Conservation (phyloP, 2,113 vertebrate genomes). For the Budorcas taxicolor region DNA sequence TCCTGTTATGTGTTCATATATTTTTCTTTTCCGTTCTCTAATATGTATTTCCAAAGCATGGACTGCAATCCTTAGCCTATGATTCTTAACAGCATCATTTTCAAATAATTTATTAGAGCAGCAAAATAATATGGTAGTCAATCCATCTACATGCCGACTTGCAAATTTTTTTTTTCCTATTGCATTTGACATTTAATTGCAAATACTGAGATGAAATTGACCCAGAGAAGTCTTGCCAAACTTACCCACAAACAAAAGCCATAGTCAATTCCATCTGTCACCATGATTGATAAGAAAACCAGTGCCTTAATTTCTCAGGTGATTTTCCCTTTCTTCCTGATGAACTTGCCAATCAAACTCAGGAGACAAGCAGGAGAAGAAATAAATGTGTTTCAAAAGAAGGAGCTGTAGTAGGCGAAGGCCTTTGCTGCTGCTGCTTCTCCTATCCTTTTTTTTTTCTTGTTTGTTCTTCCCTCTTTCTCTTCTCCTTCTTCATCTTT, state of each 20-base stretch:
- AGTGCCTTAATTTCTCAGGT: not conserved
- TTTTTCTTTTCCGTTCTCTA: not conserved
- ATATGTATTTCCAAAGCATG: not conserved
- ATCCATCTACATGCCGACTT: not conserved
- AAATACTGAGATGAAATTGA: constrained; percentile 51
- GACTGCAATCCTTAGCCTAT: not conserved
- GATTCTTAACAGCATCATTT: not conserved
- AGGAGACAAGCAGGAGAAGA: not conserved
- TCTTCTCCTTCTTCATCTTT: not conserved
- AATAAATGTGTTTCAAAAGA: not conserved
- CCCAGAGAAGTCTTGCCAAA: not conserved
- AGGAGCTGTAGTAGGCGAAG: not conserved
- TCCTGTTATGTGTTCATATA: not conserved
- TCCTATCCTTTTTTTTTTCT: not conserved
- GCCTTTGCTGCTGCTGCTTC: not conserved
- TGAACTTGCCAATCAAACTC: not conserved
- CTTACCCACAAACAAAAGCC: constrained; percentile 43
- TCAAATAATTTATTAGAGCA: constrained; percentile 8
- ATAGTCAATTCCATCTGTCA: not conserved
- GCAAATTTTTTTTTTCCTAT: not conserved
- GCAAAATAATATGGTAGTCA: not conserved
- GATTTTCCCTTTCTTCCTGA: not conserved
- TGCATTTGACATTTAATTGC: constrained; percentile 31
- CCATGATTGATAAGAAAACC: not conserved
- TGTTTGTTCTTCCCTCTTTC: not conserved